Evolutionary conservation across 1,140 invertebrate genomes (phyloP).

Genomic region (Leptoteleia sp.): DNA sequence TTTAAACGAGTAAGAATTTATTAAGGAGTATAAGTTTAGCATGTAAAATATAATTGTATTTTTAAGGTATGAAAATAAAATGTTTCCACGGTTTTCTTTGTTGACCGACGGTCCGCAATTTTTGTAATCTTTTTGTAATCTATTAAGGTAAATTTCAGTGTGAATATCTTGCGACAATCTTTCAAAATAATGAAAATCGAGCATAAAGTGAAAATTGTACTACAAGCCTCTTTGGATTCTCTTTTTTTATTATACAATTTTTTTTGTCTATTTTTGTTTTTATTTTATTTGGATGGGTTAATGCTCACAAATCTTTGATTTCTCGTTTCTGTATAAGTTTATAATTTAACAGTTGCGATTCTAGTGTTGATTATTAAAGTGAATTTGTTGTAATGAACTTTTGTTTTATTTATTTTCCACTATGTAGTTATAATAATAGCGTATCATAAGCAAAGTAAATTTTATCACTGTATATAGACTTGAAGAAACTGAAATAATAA

Average conservation of each 20-base stretch:
- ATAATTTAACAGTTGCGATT: constrained; percentile 50
- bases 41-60: constrained; percentile 62
- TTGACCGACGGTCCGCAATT: constrained; percentile 42
- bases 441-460: constrained; percentile 56
- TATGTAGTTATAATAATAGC: constrained; percentile 48
- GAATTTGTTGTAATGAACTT: constrained; percentile 52
- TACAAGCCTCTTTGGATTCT: not conserved
- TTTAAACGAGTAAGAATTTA: constrained; percentile 49
- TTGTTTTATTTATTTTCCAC: constrained; percentile 63
- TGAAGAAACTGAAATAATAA: constrained; percentile 55
- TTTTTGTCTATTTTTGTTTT: constrained; percentile 8
- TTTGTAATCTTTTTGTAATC: constrained; percentile 59
- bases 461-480: constrained; percentile 62
- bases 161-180: constrained; percentile 56
- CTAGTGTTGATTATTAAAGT: constrained; percentile 54
- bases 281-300: constrained; percentile 5
- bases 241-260: constrained; percentile 4
- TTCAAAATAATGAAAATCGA: constrained; percentile 30
- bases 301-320: constrained; percentile 30
- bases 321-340: constrained; percentile 54
- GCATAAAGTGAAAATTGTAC: constrained; percentile 21
- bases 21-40: constrained; percentile 51
- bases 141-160: constrained; percentile 40
- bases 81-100: constrained; percentile 52
- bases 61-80: constrained; percentile 48